Base-by-base conservation (phyloP, 2,113 vertebrate species). In the Bungarus multicinctus region DNA sequence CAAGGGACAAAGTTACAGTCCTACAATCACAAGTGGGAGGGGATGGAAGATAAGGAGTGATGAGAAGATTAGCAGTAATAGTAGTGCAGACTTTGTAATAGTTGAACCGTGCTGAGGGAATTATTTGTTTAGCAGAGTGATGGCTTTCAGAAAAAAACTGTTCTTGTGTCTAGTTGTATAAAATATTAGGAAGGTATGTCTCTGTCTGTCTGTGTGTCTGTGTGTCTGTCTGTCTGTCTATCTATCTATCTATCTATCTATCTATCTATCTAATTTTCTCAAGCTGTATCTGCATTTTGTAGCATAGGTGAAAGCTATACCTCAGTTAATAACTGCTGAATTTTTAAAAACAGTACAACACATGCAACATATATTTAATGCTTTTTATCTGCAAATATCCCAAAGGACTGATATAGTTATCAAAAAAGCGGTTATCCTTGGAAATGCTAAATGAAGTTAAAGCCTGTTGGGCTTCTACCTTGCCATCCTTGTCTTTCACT, bases 401-500 rank as follows among this genome's bases (percentile, higher is more conserved):
- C 93, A 93, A 95, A 91, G 1, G 45, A 94, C 23, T 30, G 92
- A 95, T 92, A 64, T 92, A 94, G 43, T 92, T 81, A 94, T 94
- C 93, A 96, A 64, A 91, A 94, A 97, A 95, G 52, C 11, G 96
- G 90, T 45, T 89, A 95, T 87, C 94, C 95, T 89, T 94, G 64
- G 87, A 94, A 93, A 95, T 91, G 92, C 57, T 95, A 96, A 97
- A 96, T 92, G 95, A 96, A 96, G 96, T 95, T 93, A 96, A 96
- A 94, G 90, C 88, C 93, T 93, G 45, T 94, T 91, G 93, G 96
- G 95, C 95, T 95, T 94, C 92, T 93, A 96, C 64, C 81, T 64
- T 58, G 85, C 93, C 95, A 93, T 81, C 30, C 90, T 88, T 94
- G 91, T 69, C 57, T 1, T 34, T 94, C 91, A 92, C 93, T 90